A percentile compares a stretch with the other conserved stretches of the same genome.
Conservation (phyloP, 37 sponge, comb jelly and placozoan species). For the Agelas oroides region DNA sequence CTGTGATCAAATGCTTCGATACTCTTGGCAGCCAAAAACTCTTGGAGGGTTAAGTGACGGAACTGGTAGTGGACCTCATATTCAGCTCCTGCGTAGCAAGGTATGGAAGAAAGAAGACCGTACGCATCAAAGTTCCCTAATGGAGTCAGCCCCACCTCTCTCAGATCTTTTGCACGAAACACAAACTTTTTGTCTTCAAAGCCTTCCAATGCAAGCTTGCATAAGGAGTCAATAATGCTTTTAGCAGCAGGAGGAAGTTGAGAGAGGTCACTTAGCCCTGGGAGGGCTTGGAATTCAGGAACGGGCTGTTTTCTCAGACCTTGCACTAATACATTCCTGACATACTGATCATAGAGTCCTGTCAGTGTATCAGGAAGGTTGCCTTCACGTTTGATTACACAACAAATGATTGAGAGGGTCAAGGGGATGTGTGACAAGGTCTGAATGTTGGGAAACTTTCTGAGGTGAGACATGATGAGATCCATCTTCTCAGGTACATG, state of each 20-base stretch:
- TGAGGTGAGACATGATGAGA: background rate
- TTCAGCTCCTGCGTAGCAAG: background rate
- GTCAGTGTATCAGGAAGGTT: conserved; percentile 2
- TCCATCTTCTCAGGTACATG: background rate
- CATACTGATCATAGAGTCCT: background rate
- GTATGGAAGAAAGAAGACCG: background rate
- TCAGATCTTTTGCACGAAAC: background rate
- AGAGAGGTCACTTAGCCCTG: background rate
- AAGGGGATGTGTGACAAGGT: conserved; percentile 5
- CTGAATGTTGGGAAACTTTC: background rate
- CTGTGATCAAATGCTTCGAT: background rate
- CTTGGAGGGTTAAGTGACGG: background rate
- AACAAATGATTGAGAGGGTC: conserved; percentile 11
- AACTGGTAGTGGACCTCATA: conserved; percentile 7
- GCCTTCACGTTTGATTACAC: background rate
- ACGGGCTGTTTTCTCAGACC: background rate
- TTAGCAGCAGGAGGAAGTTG: background rate
- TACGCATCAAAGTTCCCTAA: background rate
- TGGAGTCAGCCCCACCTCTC: background rate
- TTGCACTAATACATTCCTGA: background rate
- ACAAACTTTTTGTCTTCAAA: background rate
- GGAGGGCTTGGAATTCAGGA: background rate
- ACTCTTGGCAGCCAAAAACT: background rate
- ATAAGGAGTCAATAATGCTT: background rate
- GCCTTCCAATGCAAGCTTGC: background rate